Conservation (phyloP, 2,113 vertebrate genomes). For the Alces alces region DNA sequence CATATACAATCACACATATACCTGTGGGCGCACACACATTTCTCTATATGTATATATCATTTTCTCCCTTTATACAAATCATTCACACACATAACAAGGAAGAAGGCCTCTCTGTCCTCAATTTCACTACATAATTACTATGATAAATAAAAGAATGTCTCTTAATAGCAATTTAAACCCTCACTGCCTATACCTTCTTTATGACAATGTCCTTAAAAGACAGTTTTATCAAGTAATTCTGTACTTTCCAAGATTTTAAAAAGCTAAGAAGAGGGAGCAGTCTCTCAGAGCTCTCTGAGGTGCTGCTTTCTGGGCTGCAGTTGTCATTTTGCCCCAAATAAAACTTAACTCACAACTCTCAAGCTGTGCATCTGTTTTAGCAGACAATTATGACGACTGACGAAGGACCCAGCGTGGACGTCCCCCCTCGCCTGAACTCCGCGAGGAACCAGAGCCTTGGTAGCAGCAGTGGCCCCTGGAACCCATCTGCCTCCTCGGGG, state of each 20-base stretch:
- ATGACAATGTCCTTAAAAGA: background rate
- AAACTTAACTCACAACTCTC: no score
- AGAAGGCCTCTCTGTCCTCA: background rate
- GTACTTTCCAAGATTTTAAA: background rate
- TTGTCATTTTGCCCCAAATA: no score
- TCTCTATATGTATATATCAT: background rate
- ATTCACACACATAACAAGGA: background rate
- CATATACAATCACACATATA: rapidly evolving
- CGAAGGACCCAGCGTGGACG: no score
- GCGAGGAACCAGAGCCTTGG: no score
- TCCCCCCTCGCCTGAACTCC: no score
- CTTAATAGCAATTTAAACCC: background rate
- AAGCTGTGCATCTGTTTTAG: no score
- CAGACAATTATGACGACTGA: no score
- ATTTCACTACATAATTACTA: conserved; percentile 12
- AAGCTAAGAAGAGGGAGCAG: background rate
- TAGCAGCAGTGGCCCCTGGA: no score
- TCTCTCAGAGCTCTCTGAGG: no score
- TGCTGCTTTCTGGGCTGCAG: no score
- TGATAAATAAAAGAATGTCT: background rate
- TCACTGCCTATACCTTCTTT: background rate
- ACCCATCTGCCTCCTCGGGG: no score
- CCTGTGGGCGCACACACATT: background rate
- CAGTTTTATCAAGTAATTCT: conserved; percentile 28
- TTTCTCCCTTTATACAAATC: background rate